Base-by-base conservation (phyloP, 2,113 vertebrate genomes). In the Saccopteryx bilineata region DNA sequence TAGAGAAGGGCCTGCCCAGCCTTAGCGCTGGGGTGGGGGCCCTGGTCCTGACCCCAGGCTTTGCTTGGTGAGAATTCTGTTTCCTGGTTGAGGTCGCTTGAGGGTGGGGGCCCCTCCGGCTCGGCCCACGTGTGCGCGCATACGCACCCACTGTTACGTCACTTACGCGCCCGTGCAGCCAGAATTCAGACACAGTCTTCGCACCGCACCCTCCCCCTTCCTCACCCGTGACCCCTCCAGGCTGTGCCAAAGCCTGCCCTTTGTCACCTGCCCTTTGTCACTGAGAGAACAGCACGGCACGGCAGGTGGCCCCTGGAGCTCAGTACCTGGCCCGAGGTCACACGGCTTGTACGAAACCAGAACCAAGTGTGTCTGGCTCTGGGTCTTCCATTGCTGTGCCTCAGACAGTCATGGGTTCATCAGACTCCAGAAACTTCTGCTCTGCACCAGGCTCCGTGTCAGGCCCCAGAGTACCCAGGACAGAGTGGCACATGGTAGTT, bases 61-160 rank as follows among this genome's bases (percentile, higher is more conserved):
- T 48, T 33, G 60, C 54, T 28, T 17, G 7, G 10, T n/a, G 58
- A 58, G 58, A 74, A 26, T 31, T 52, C 76, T 0, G 4, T 8
- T 66, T 19, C 58, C 50, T 66, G n/a, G 7, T 15, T 78, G 26
- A 33, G n/a, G 60, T 3, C 28, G 19, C 39, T 63, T 5, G 54
- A 13, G n/a, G 1, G 17, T 0, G 23, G 48, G 4, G 46, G 46
- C 28, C 21, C 26, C 46, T 46, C 66, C n/a, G 15, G 54, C 24
- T 46, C 46, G 7, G 21, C 52, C 46, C 80, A 2, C 5, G 9
- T 24, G 61, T 0, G 0, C 17, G 19, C 1, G 5, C 5, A 2
- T 46, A 6, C 3, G 21, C 26, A 17, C 17, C 31, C 66, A 86
- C 33, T 5, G 0, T 52, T 39, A 4, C 0, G 3, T 28, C 5